Evolutionary conservation across 2,113 vertebrate species (phyloP), one percentile per base, ranked within the genome.

Genomic region (Siniperca chuatsi): DNA sequence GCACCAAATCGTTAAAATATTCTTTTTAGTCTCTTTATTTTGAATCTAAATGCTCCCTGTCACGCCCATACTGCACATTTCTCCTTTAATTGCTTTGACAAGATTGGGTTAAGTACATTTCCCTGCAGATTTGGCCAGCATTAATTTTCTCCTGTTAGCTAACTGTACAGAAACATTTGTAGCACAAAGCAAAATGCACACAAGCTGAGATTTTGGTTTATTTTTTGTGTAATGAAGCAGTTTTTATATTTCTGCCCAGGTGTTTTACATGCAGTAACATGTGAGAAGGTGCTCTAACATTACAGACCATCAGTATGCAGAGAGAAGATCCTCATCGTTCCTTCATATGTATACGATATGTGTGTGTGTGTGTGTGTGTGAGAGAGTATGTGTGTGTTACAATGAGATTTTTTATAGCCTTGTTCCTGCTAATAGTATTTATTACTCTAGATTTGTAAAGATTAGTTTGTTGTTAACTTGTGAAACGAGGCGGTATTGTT

Each of bases 351-450:
- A 66, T 90, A 86, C 50, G 37, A 81, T 54, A 55, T 55, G 42
- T 33, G 76, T 72, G 23, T 68, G 77, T 60, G 46, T 54, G 62
- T 55, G 42, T 33, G 76, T 75, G 23, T 68, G 77, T 60, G 46
- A 66, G 40, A 7, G 40, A 7, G 50, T 58, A 69, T 62, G 68
- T 78, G 76, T 76, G 67, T 11, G 77, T 87, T 82, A 79, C 6
- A 73, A 62, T 87, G 79, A 81, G 70, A 83, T 84, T 86, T 84
- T 86, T 85, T 91, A 84, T 80, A 89, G 72, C 81, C 61, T 83
- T 84, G 82, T 87, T 92, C 84, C 81, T 93, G 92, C 82, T 84
- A 33, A 92, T 93, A 94, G 90, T 96, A 96, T 96, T 96, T 96
- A 96, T 96, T 95, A 90, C 84, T 94, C 84, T 92, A 86, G 80